Conservation (phyloP, 1,140 invertebrate genomes). For the Pogonomyrmex barbatus region DNA sequence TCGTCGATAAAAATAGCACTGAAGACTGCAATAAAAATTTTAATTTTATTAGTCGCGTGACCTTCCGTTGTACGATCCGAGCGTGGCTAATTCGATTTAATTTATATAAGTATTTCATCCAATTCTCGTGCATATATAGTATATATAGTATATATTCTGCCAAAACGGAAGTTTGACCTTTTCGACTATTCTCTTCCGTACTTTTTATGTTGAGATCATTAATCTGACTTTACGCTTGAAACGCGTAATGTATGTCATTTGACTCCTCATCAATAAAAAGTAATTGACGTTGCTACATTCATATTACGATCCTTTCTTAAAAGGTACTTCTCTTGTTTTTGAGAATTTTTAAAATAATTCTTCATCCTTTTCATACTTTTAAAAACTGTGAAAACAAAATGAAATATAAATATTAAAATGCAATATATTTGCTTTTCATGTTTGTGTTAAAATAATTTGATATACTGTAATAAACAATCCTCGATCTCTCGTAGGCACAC, state of each 20-base stretch:
- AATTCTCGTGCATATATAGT: neutral
- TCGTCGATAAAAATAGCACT: constrained; percentile 69
- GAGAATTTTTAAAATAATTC: neutral
- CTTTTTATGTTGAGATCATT: neutral
- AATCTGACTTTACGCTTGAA: neutral
- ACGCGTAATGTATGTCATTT: neutral
- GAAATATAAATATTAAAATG: neutral
- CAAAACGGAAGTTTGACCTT: constrained; percentile 16
- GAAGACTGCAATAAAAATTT: constrained; percentile 71
- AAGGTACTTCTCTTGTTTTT: neutral
- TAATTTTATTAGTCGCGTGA: constrained; percentile 70
- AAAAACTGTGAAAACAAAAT: too few relatives aligned
- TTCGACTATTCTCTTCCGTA: neutral
- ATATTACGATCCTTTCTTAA: neutral
- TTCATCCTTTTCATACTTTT: neutral
- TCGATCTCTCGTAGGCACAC: neutral
- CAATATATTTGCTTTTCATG: neutral
- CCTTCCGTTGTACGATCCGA: constrained; percentile 33
- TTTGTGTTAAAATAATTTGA: neutral
- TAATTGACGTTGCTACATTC: neutral
- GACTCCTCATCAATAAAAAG: neutral
- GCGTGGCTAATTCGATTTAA: constrained; percentile 47
- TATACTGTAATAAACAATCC: neutral
- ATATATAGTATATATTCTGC: neutral
- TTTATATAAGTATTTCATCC: constrained; percentile 55